A percentile compares a stretch with the other conserved stretches of the same genome.
These are phyloP conservation scores for Pantherophis vulpinus DNA, from an alignment of 2,797 vertebrate genomes.

Conservation along the genomic window DNA sequence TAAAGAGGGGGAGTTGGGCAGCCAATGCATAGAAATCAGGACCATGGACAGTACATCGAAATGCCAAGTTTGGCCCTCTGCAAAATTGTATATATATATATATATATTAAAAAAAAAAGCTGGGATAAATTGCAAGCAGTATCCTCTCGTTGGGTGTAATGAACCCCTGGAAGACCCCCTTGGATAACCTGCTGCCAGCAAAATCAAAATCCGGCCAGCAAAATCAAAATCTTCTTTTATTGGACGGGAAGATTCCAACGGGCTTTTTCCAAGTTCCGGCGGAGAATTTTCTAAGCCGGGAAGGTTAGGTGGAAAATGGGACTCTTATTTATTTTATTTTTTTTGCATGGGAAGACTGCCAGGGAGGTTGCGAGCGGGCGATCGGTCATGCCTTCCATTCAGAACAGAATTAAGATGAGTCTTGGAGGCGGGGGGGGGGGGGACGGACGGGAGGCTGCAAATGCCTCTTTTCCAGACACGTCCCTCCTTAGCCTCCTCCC, in stretches of 20 bases:
- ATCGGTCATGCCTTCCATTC: not conserved
- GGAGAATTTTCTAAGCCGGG: slow-evolving; percentile 6
- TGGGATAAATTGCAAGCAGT: too few species aligned
- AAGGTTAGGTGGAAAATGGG: not conserved
- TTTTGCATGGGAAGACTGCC: not conserved
- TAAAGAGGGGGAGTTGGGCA: not conserved
- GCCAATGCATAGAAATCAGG: not conserved
- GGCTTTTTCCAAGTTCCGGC: slow-evolving; percentile 11
- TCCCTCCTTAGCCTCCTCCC: not conserved
- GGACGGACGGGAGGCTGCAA: not conserved
- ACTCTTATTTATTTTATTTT: not conserved
- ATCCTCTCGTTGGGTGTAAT: not conserved
- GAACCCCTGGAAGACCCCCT: not conserved
- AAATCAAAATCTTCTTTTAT: slow-evolving; percentile 44
- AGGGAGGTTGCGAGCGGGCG: not conserved
- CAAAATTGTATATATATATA: not conserved
- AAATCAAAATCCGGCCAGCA: not conserved
- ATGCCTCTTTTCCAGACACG: not conserved
- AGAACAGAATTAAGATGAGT: not conserved
- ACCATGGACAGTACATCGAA: not conserved
- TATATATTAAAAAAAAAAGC: not conserved
- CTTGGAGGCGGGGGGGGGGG: not conserved
- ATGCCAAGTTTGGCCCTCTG: not conserved
- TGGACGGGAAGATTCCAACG: slow-evolving; percentile 28
- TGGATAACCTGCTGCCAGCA: not conserved